Evolutionary conservation across 2,113 vertebrate genomes (phyloP).

Genomic region (Orthochromis indermauri): DNA sequence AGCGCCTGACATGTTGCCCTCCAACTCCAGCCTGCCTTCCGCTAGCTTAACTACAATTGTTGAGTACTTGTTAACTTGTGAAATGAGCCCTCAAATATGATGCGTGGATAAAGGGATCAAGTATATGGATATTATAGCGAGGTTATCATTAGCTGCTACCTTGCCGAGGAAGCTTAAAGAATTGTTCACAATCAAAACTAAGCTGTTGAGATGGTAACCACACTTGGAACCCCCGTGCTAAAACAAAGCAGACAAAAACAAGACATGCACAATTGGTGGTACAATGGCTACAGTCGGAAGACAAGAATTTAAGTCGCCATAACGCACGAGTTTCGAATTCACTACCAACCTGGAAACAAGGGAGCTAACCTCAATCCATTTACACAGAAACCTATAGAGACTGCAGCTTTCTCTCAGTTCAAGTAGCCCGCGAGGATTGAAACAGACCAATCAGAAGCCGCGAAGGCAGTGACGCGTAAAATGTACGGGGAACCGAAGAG

Average conservation of each 20-base stretch:
- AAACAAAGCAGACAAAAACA: neutral
- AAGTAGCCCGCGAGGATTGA: constrained; percentile 99
- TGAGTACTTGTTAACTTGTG: fast-evolving
- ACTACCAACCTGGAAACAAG: constrained; percentile 6
- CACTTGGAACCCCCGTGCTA: neutral
- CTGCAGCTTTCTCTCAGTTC: constrained; percentile 69
- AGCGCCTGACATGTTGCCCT: constrained; percentile 52
- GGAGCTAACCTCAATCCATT: neutral
- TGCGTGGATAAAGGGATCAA: neutral
- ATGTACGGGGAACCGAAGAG: constrained; percentile 33
- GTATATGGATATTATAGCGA: neutral
- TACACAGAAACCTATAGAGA: neutral
- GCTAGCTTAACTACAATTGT: neutral
- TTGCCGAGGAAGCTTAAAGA: neutral
- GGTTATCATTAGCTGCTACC: neutral
- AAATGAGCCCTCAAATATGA: neutral
- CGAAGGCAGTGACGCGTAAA: neutral
- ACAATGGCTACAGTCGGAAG: neutral
- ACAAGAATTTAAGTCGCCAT: neutral
- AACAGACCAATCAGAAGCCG: constrained; percentile 78
- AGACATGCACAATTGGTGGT: neutral
- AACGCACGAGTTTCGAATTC: neutral
- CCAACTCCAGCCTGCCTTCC: neutral
- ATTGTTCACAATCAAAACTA: neutral
- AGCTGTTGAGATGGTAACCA: constrained; percentile 39